Conservation (phyloP, 2,113 vertebrate species). For the Bostrychus sinensis region DNA sequence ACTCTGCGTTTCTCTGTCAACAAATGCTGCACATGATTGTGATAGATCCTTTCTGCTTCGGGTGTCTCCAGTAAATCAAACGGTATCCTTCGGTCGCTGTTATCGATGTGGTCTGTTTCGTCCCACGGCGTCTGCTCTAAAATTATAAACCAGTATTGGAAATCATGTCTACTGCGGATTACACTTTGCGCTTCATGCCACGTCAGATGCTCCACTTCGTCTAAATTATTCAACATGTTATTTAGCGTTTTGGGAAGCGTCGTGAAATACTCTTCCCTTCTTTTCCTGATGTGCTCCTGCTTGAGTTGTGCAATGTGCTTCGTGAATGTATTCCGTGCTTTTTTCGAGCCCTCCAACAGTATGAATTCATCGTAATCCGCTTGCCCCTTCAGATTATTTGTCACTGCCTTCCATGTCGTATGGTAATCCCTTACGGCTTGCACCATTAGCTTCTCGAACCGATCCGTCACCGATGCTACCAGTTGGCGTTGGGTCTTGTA, state of each 20-base stretch:
- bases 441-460: slow-evolving; percentile 92
- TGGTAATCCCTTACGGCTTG: slow-evolving; percentile 96
- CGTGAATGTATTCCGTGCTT: slow-evolving; percentile 91
- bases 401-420: slow-evolving; percentile 93
- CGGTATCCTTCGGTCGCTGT: slow-evolving; percentile 94
- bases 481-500: slow-evolving; percentile 94
- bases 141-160: slow-evolving; percentile 93
- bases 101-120: slow-evolving; percentile 95
- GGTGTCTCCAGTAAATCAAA: slow-evolving; percentile 92
- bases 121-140: slow-evolving; percentile 95
- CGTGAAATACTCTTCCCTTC: slow-evolving; percentile 93
- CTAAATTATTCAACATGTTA: slow-evolving; percentile 90
- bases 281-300: slow-evolving; percentile 95
- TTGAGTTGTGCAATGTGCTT: slow-evolving; percentile 97
- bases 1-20: slow-evolving; percentile 91
- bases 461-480: slow-evolving; percentile 90
- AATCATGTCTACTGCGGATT: slow-evolving; percentile 89
- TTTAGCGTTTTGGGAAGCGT: slow-evolving; percentile 95
- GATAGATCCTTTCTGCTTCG: slow-evolving; percentile 93
- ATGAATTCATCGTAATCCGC: slow-evolving; percentile 95
- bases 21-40: slow-evolving; percentile 94
- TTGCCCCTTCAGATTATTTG: slow-evolving; percentile 93
- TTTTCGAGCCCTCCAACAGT: slow-evolving; percentile 92
- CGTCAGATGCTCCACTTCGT: slow-evolving; percentile 91
- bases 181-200: slow-evolving; percentile 93